phyloP scores from a whole-genome alignment of 2,888 invertebrate species.

The Platynereis dumerilii region DNA sequence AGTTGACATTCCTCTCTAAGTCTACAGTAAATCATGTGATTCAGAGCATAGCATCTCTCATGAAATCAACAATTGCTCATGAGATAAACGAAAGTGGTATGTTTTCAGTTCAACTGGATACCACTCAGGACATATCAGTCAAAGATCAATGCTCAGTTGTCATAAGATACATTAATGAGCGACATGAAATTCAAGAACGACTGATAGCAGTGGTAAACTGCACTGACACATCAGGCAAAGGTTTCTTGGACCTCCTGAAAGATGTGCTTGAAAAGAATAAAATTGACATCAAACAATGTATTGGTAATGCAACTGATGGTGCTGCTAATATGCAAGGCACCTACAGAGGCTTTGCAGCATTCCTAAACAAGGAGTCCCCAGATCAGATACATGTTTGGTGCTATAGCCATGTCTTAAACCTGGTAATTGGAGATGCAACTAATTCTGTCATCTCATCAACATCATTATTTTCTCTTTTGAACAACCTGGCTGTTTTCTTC shows the following conservation, averaged over 20 bases:
- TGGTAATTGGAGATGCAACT: constrained; percentile 10
- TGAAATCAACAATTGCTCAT: background rate
- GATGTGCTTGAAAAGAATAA: constrained; percentile 1
- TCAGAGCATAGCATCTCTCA: constrained; percentile 9
- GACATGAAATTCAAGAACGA: background rate
- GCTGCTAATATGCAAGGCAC: constrained; percentile 18
- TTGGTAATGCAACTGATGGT: constrained; percentile 15
- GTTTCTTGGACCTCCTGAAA: constrained; percentile 7
- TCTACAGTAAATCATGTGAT: constrained; percentile 5
- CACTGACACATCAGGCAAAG: constrained; percentile 8
- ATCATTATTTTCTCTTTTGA: constrained; percentile 16
- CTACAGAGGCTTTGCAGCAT: constrained; percentile 13
- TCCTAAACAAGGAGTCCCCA: constrained; percentile 9
- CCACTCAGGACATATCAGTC: background rate
- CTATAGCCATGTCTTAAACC: constrained; percentile 15
- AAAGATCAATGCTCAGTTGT: constrained; percentile 3
- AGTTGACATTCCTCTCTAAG: constrained; percentile 3
- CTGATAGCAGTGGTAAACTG: background rate
- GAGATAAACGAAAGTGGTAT: constrained; percentile 5
- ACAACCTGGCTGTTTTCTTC: background rate
- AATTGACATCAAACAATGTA: constrained; percentile 5
- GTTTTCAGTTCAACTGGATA: constrained; percentile 6
- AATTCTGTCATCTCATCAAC: background rate
- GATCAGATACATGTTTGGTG: constrained; percentile 13
- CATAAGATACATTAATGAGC: constrained; percentile 3